Percentiles rank a stretch among this genome's conserved stretches.
phyloP scores from a whole-genome alignment of 2,797 vertebrate genomes.

The Enteromius argenteus region DNA sequence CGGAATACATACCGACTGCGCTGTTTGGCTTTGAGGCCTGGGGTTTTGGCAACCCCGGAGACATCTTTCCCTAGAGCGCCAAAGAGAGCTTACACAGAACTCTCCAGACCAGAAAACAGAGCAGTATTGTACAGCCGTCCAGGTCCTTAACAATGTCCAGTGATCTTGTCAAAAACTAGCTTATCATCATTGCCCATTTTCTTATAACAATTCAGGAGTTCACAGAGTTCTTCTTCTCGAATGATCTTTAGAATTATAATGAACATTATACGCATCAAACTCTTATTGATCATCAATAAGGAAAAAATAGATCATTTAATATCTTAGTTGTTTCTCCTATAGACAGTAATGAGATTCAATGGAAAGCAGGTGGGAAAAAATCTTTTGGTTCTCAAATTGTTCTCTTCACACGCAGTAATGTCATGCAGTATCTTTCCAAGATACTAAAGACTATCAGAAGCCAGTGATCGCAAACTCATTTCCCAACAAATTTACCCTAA shows the following conservation, averaged over 20 bases:
- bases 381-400: neutral
- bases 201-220: neutral
- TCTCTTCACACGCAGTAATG: neutral
- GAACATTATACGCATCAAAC: neutral
- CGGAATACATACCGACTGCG: slow-evolving; percentile 67
- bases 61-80: slow-evolving; percentile 45
- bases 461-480: neutral
- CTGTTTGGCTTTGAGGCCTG: slow-evolving; percentile 71
- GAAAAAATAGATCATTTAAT: neutral
- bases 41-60: slow-evolving; percentile 71
- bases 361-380: neutral
- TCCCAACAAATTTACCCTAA: neutral
- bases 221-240: neutral
- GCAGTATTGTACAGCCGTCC: neutral
- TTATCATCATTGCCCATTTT: neutral
- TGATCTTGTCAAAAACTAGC: slow-evolving; percentile 10
- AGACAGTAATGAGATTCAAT: neutral
- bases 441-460: neutral
- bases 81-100: slow-evolving; percentile 4
- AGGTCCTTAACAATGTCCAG: neutral
- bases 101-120: slow-evolving; percentile 12
- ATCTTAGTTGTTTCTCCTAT: neutral
- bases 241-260: neutral
- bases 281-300: neutral
- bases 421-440: neutral